phyloP scores from a whole-genome alignment of 2,888 invertebrate species.

The Sympetrum striolatum region DNA sequence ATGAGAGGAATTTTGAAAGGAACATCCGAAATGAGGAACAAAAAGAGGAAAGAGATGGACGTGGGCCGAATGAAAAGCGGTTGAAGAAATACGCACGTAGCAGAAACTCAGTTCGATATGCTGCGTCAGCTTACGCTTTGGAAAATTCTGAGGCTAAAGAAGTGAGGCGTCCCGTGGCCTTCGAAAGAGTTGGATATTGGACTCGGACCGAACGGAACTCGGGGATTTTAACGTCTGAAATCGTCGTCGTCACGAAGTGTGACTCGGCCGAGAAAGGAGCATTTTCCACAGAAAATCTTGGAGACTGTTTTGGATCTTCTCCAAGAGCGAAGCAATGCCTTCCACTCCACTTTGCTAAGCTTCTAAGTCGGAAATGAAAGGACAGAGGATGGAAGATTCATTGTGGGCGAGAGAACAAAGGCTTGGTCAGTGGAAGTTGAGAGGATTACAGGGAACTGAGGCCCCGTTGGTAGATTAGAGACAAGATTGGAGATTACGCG shows the following conservation, averaged over 20 bases:
- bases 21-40: no score
- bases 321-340: not conserved
- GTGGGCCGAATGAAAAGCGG: no score
- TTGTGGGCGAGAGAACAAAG: not conserved
- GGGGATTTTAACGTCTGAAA: not conserved
- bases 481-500: not conserved
- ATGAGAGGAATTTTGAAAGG: no score
- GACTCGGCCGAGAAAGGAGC: not conserved
- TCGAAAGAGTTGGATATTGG: not conserved
- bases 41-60: no score
- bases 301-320: not conserved
- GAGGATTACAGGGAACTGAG: not conserved
- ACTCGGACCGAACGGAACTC: not conserved
- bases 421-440: not conserved
- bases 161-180: no score
- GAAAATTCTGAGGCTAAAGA: no score
- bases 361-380: not conserved
- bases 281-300: not conserved
- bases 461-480: not conserved
- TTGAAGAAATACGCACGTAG: no score
- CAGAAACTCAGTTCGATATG: no score
- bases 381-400: not conserved
- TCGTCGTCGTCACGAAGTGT: not conserved
- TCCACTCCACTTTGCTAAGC: not conserved
- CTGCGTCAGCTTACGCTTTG: no score